A percentile compares a stretch with the other conserved stretches of the same genome.
phyloP scores from a whole-genome alignment of 2,797 vertebrate species.

The Enteromius trimaculatus region DNA sequence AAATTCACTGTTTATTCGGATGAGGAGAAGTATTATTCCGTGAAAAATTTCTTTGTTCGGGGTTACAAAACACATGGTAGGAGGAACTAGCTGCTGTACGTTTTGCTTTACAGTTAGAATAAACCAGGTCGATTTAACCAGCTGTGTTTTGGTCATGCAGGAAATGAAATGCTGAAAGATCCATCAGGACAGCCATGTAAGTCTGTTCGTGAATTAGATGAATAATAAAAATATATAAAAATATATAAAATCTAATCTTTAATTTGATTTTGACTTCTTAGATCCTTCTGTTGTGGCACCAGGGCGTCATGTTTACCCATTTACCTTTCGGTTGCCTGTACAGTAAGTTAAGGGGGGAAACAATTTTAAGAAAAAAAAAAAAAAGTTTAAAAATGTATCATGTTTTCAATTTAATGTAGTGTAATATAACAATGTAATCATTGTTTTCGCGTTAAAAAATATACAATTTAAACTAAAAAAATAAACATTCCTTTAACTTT shows the following conservation, averaged over 20 bases:
- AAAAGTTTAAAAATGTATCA: too few species aligned
- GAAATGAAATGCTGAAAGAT: conserved; percentile 14
- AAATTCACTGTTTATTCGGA: conserved; percentile 24
- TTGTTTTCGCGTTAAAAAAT: too few species aligned
- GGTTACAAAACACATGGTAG: conserved; percentile 38
- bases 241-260: neutral
- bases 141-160: neutral
- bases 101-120: neutral
- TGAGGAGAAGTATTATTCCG: conserved; percentile 70
- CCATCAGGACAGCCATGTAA: conserved; percentile 23
- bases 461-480: too few species aligned
- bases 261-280: conserved; percentile 52
- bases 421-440: too few species aligned
- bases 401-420: too few species aligned
- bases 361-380: too few species aligned
- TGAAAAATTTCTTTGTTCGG: conserved; percentile 60
- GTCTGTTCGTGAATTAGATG: neutral
- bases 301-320: conserved; percentile 74
- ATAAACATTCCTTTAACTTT: too few species aligned
- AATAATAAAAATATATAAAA: neutral
- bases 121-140: neutral
- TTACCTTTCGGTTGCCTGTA: conserved; percentile 73
- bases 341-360: conserved; percentile 64
- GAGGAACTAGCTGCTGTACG: neutral
- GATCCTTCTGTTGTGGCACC: conserved; percentile 64